Evolutionary conservation across 2,113 vertebrate species (phyloP).

Genomic region (Odobenus rosmarus): DNA sequence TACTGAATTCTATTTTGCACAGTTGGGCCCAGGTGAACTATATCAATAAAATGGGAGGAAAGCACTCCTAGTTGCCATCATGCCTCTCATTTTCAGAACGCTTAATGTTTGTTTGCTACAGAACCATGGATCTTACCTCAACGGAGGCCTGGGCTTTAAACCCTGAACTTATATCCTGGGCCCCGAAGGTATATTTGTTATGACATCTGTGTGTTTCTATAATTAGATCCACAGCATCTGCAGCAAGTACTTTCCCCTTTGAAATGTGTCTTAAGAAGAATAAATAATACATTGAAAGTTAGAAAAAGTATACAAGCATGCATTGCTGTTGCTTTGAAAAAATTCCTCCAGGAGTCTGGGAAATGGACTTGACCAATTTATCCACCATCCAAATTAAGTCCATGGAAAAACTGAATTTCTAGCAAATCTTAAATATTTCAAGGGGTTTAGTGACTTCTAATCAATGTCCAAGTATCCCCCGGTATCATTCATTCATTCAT

Average conservation of each 20-base stretch:
- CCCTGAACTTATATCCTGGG: constrained; percentile 48
- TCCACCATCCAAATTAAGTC: background rate
- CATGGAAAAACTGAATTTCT: background rate
- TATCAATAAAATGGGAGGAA: background rate
- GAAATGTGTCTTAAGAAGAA: constrained; percentile 60
- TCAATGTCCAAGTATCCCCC: background rate
- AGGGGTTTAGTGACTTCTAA: background rate
- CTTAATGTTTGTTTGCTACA: background rate
- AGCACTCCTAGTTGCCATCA: background rate
- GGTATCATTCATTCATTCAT: background rate
- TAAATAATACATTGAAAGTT: constrained; percentile 55
- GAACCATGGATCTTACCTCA: constrained; percentile 29
- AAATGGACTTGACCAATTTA: background rate
- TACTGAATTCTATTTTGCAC: constrained; percentile 1
- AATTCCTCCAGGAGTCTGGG: constrained; percentile 29
- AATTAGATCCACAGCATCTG: constrained; percentile 53
- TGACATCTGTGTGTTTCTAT: constrained; percentile 61
- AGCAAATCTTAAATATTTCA: constrained; percentile 28
- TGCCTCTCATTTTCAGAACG: background rate
- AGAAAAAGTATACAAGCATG: constrained; percentile 18
- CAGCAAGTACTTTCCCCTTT: constrained; percentile 46
- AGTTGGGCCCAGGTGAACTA: background rate
- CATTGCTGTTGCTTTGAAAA: background rate
- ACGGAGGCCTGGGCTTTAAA: constrained; percentile 4
- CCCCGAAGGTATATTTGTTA: constrained; percentile 52